A percentile compares a stretch with the other conserved stretches of the same genome.
Conservation (phyloP, 1,140 invertebrate genomes). For the Drosophila athabasca region DNA sequence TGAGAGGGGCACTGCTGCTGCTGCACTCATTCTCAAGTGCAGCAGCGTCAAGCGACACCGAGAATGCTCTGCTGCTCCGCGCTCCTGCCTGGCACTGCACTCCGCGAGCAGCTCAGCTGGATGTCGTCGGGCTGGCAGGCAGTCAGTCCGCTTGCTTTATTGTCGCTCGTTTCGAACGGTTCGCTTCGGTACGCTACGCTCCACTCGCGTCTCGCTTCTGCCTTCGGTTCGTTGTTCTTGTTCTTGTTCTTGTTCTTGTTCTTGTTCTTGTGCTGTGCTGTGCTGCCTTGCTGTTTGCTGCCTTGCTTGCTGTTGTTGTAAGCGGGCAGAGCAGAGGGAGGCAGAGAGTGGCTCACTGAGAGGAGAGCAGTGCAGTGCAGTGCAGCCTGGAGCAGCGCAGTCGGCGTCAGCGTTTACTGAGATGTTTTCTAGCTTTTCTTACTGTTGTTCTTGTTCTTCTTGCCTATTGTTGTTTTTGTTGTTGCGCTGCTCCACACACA, state of each 20-base stretch:
- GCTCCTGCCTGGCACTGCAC: slow-evolving; percentile 31
- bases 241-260: no score
- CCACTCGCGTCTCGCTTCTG: slow-evolving; percentile 57
- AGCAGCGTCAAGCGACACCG: slow-evolving; percentile 1
- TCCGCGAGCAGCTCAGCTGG: slow-evolving; percentile 68
- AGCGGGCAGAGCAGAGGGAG: slow-evolving; percentile 13
- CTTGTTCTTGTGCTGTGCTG: no score
- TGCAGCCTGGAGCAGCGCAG: slow-evolving; percentile 38
- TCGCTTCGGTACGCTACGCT: slow-evolving; percentile 69
- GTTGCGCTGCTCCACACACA: slow-evolving; percentile 4
- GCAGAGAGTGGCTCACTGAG: slow-evolving; percentile 18
- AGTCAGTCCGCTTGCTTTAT: slow-evolving; percentile 59
- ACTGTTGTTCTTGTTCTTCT: slow-evolving; percentile 14
- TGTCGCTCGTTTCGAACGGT: slow-evolving; percentile 79
- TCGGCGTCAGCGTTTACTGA: slow-evolving; percentile 10
- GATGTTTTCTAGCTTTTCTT: slow-evolving; percentile 8
- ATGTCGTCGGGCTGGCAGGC: slow-evolving; percentile 36
- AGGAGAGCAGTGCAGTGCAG: slow-evolving; percentile 12
- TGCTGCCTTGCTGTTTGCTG: no score
- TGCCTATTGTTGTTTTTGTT: slow-evolving; percentile 66
- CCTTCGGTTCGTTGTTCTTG: slow-evolving; percentile 16
- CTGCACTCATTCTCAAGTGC: slow-evolving; percentile 54
- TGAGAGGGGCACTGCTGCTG: slow-evolving; percentile 39
- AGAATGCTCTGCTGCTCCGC: slow-evolving; percentile 14
- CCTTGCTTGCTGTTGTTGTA: slow-evolving; percentile 49